Base-by-base conservation (phyloP, 1,140 invertebrate species). In the Propsilocerus akamusi region DNA sequence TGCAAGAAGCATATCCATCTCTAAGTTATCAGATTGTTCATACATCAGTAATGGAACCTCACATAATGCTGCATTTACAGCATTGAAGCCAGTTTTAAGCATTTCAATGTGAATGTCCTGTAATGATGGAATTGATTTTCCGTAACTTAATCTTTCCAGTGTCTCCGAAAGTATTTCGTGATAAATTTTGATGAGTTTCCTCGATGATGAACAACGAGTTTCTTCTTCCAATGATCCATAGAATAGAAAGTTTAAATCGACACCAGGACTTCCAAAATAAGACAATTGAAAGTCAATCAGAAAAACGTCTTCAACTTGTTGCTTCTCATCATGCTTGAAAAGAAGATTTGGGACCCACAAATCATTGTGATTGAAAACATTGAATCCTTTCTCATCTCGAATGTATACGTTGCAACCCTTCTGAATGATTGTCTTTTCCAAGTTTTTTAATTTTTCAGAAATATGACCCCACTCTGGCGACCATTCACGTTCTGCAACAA, bases 221-320 rank as follows among this genome's bases (percentile, higher is more conserved):
- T 72, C 68, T 46, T 69, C 68, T 32, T 63, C 69, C 3, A 74
- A 64, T 6, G 73, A 74, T 20, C 70, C 71, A 47, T 70, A 76
- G 4, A 77, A 55, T 41, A 76, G 64, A 54, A 72, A 71, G 14
- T 68, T 68, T 37, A 77, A 60, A 58, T 77, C 75, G 26, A 74
- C 61, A 17, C 72, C 72, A 12, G 74, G 65, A 3, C 73, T 75
- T 7, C 72, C 72, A 46, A 73, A 71, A 34, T 72, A 69, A 2
- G 66, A 57, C 28, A 75, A 53, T 61, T 76, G 74, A 58, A 73
- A 75, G 54, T 77, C 75, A 25, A 76, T 58, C 54, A 76, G 56
- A 49, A 67, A 70, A 11, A 68, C 17, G 51, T 26, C 57, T 58
- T 32, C 28, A 48, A 49, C 34, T 25, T 26, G 34, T 47, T 41